Base-by-base conservation (phyloP, 2,888 invertebrate species). In the Venustoraphidia nigricollis region DNA sequence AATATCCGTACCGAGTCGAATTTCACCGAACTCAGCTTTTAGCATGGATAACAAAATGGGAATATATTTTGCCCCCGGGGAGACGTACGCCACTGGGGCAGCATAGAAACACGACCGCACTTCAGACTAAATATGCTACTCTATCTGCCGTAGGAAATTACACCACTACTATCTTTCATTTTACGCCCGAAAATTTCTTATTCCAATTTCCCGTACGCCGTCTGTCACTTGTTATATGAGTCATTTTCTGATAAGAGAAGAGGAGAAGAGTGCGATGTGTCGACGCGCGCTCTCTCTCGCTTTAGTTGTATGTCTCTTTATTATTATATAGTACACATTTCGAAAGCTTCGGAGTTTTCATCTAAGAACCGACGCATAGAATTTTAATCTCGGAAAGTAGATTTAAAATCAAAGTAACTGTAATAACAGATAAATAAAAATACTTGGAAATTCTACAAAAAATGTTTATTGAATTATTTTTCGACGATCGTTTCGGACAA, bases 171-270 rank as follows among this genome's bases (percentile, higher is more conserved):
- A 79, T 79, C 78, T 78, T 78, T 77, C 78, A 78, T 78, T 78
- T 78, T 78, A 78, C 78, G 77, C 77, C 77, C 77, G 74, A 77
- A 78, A 79, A 78, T 79, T 79, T 79, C 79, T 79, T 79, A 79
- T 79, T 78, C 78, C 79, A 79, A 79, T 79, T 78, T 79, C 79
- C 73, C 55, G 55, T 56, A 55, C 55, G 56, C 53, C 50, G 46
- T 41, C 46, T 46, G 50, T 36, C 45, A 50, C 46, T 47, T 50
- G 53, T 49, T 53, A 54, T 58, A 64, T 67, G 60, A 40, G 60
- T 52, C 66, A 58, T 68, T 71, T 61, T 61, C 57, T 59, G 56
- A 61, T 59, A 57, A 59, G 54, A 60, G 62, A 77, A 76, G 77
- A 77, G 73, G 77, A 77, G 77, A 77, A 77, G 77, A 77, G 77